phyloP scores from a whole-genome alignment of 2,113 vertebrate genomes.

The Gracilinanus agilis region DNA sequence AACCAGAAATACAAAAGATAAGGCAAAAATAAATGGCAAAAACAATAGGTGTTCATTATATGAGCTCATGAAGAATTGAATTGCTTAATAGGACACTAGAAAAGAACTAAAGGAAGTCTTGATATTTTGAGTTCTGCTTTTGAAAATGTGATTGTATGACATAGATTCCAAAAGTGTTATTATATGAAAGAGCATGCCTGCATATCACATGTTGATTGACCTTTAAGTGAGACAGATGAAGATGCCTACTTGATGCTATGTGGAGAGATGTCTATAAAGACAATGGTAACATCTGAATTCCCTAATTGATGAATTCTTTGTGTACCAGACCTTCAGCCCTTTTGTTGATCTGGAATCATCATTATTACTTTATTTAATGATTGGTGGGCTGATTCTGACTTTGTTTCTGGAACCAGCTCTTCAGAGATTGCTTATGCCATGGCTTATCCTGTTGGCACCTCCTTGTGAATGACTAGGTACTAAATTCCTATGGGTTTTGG shows the following conservation, averaged over 20 bases:
- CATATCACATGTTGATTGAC: not conserved
- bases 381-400: not conserved
- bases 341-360: not conserved
- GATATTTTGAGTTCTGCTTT: not conserved
- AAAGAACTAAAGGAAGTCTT: not conserved
- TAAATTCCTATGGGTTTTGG: not conserved
- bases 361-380: not conserved
- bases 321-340: not conserved
- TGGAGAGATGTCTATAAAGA: not conserved
- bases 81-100: not conserved
- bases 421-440: not conserved
- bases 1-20: not conserved
- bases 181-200: not conserved
- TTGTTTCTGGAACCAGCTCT: not conserved
- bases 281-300: not conserved
- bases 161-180: not conserved
- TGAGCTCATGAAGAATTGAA: not conserved
- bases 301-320: not conserved
- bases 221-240: not conserved
- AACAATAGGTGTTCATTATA: not conserved
- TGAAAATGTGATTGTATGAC: not conserved
- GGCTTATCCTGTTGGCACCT: not conserved
- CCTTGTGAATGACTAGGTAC: not conserved
- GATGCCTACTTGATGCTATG: not conserved
- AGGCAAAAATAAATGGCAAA: not conserved